Base-by-base conservation (phyloP, 2,113 vertebrate species). In the Emydocephalus ijimae region DNA sequence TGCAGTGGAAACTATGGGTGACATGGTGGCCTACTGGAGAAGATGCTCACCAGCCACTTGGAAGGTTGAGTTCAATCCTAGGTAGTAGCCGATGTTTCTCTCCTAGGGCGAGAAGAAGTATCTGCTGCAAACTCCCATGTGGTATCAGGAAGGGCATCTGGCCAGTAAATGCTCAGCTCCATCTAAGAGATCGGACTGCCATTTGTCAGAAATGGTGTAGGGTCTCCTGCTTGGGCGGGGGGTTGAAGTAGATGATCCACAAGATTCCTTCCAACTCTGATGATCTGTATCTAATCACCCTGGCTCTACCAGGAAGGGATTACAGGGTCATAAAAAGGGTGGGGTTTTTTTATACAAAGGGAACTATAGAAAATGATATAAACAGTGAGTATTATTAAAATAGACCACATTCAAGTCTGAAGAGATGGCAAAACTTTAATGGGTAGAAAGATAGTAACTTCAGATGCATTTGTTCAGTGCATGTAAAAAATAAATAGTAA, bases 401-500 rank as follows among this genome's bases (percentile, higher is more conserved):
- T 2, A 0, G 0, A 91, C 54, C 93, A 52, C 2, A 2, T 12
- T 43, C 39, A 39, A n/a, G 0, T 0, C 0, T 26, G 48, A 94
- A 89, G 95, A 94, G 92, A 93, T 97, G 96, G 96, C 95, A 39
- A 92, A 97, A 97, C 88, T 91, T 99, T 98, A 98, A 97, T 98
- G 97, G 93, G 94, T 97, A 97, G 96, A 98, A 98, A 98, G 88
- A 92, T 93, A 26, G 95, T 93, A 97, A 96, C 96, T 91, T 92
- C 95, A 92, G 93, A 95, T 93, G 91, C 94, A 92, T 26, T 85
- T 24, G 34, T 94, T 97, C 96, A 98, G 98, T 98, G 98, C 97
- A 97, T 97, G 97, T 92, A 97, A 97, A 96, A 97, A 98, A 98
- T 95, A 93, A 98, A 97, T 97, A 98, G 97, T 98, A 99, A 97